Conservation (phyloP, 2,797 vertebrate genomes). For the Gymnothorax reevesii region DNA sequence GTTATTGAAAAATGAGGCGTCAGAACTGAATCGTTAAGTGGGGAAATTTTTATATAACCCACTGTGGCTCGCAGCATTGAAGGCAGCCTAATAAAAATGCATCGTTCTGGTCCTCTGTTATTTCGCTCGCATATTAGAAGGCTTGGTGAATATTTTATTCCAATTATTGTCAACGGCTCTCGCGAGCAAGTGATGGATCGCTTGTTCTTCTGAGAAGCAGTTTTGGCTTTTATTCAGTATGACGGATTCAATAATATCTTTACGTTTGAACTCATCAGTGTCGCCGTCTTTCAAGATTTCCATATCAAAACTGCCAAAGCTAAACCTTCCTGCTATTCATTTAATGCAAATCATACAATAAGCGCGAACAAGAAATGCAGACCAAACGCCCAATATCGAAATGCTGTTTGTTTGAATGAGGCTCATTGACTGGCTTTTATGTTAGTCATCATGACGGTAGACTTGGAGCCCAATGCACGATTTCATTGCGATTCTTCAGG, state of each 20-base stretch:
- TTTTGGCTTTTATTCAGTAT: not conserved
- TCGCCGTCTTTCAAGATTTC: not conserved
- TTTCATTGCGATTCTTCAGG: not conserved
- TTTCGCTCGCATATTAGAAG: not conserved
- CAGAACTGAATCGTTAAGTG: not conserved
- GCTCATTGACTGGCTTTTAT: not conserved
- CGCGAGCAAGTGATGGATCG: not conserved
- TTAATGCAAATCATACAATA: not conserved
- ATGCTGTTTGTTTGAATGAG: not conserved
- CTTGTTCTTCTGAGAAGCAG: not conserved
- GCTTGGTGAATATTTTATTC: not conserved
- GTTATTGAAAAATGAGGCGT: constrained; percentile 16
- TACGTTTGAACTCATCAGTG: not conserved
- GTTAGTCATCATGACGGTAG: not conserved
- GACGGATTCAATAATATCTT: constrained; percentile 12
- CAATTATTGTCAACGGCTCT: constrained; percentile 18
- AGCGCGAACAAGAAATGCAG: not conserved
- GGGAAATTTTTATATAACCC: not conserved
- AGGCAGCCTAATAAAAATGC: not conserved
- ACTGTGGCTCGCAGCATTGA: not conserved
- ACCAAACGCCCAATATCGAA: not conserved
- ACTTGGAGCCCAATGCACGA: not conserved
- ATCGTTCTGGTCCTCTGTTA: not conserved
- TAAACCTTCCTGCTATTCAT: not conserved
- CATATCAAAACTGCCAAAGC: not conserved